Evolutionary conservation across 2,888 invertebrate genomes (phyloP).

Genomic region (Junonia oenone): DNA sequence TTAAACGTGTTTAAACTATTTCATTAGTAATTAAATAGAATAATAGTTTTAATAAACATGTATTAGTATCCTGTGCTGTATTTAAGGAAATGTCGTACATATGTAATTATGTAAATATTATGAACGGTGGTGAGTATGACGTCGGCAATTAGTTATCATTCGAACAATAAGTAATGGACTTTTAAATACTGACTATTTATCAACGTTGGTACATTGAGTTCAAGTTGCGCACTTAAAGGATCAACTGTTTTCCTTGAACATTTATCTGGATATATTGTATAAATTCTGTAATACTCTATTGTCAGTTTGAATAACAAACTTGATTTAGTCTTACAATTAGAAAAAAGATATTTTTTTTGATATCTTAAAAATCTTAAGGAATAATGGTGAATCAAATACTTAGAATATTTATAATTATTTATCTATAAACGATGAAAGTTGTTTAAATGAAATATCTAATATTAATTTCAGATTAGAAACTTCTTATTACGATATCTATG

Average conservation of each 20-base stretch:
- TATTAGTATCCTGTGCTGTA: neutral
- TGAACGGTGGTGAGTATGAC: conserved; percentile 5
- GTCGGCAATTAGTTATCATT: conserved; percentile 9
- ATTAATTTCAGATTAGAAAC: neutral
- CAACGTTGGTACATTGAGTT: no score
- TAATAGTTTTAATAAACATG: neutral
- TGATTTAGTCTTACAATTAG: no score
- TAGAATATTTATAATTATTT: no score
- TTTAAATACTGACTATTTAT: neutral
- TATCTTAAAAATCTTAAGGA: no score
- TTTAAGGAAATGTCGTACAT: conserved; percentile 1
- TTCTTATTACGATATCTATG: neutral
- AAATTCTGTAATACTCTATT: no score
- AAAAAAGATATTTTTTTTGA: no score
- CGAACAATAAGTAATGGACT: conserved; percentile 10
- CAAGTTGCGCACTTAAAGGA: no score
- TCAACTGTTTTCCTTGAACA: neutral
- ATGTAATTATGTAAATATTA: neutral
- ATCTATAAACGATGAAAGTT: no score
- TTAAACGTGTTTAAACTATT: neutral
- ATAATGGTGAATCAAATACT: no score
- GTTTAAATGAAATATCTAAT: no score
- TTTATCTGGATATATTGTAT: no score
- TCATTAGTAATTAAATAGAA: neutral
- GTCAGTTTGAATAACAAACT: no score